These are phyloP conservation scores for Nesometra sesokonis DNA, from an alignment of 35 echinoderm and acorn worm genomes.

Conservation along the genomic window DNA sequence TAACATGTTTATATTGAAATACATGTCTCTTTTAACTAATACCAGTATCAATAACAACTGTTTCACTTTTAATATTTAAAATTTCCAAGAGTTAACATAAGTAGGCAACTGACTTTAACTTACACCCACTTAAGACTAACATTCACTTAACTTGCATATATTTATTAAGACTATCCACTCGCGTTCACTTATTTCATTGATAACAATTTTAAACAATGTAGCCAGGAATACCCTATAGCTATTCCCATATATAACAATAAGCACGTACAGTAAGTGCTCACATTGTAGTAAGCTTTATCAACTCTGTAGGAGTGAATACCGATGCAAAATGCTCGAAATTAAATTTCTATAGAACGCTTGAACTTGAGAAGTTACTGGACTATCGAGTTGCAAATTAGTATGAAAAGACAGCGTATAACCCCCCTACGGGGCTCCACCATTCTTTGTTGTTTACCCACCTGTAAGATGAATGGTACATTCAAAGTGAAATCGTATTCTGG, in stretches of 20 bases:
- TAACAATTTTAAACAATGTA: too few relatives aligned
- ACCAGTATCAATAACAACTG: neutral
- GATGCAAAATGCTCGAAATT: neutral
- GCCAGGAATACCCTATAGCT: too few relatives aligned
- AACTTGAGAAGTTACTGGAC: neutral
- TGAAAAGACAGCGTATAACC: neutral
- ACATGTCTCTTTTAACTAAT: neutral
- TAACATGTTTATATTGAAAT: neutral
- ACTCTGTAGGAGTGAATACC: neutral
- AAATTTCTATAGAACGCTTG: neutral
- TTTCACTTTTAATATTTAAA: conserved; percentile 1
- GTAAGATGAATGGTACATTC: neutral
- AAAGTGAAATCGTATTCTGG: neutral
- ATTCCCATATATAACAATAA: too few relatives aligned
- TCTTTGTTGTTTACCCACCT: neutral
- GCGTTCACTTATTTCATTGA: too few relatives aligned
- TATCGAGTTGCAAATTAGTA: neutral
- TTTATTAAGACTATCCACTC: too few relatives aligned
- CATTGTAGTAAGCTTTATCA: too few relatives aligned
- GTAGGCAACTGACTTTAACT: too few relatives aligned
- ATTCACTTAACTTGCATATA: too few relatives aligned
- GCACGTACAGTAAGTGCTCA: too few relatives aligned
- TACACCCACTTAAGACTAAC: too few relatives aligned
- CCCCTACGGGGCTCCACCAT: neutral
- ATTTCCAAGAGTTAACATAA: too few relatives aligned